Evolutionary conservation across 2,888 invertebrate genomes (phyloP).

Genomic region (Chrysomela aeneicollis): DNA sequence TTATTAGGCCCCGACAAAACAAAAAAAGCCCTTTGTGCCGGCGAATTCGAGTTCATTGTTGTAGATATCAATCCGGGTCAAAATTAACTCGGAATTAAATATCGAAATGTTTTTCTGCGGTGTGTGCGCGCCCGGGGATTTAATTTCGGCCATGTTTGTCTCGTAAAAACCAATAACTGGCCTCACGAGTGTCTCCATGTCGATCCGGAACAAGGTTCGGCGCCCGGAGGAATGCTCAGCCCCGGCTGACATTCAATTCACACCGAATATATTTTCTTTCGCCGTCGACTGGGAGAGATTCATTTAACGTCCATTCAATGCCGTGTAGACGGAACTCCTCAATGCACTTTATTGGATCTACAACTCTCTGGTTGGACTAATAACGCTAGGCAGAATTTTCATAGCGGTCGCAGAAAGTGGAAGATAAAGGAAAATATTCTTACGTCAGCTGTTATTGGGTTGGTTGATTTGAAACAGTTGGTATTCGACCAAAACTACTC

Average conservation of each 20-base stretch:
- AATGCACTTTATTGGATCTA: constrained; percentile 5
- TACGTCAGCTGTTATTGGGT: no score
- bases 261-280: constrained; percentile 53
- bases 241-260: constrained; percentile 51
- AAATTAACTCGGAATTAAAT: constrained; percentile 61
- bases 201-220: constrained; percentile 35
- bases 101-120: constrained; percentile 61
- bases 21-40: constrained; percentile 40
- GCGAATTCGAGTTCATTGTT: constrained; percentile 43
- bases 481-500: no score
- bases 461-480: no score
- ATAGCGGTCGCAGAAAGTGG: no score
- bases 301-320: constrained; percentile 1
- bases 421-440: no score
- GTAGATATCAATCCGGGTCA: constrained; percentile 48
- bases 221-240: constrained; percentile 37
- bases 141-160: constrained; percentile 62
- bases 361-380: not conserved
- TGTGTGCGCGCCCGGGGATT: constrained; percentile 60
- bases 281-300: not conserved
- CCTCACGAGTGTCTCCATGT: constrained; percentile 43
- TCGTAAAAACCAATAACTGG: constrained; percentile 62
- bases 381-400: not conserved
- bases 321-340: not conserved
- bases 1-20: constrained; percentile 39